These are phyloP conservation scores for Microcebus murinus DNA, from an alignment of 2,113 vertebrate species.

Conservation along the genomic window DNA sequence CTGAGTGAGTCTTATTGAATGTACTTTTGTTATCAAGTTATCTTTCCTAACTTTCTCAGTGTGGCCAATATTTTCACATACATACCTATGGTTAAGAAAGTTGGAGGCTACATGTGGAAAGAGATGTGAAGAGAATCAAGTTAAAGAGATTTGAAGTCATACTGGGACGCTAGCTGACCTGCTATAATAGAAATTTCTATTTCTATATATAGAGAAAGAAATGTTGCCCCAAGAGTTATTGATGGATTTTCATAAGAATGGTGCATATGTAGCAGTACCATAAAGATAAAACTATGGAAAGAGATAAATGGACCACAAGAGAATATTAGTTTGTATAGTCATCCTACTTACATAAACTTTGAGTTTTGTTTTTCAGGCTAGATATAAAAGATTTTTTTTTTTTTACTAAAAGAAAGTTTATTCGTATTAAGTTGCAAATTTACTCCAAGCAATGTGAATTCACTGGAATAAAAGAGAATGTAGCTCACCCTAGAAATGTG, in stretches of 20 bases:
- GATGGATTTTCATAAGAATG: slow-evolving; percentile 8
- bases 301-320: background rate
- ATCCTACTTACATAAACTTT: background rate
- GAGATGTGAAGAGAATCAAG: background rate
- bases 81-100: background rate
- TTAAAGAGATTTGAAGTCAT: background rate
- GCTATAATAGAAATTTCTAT: background rate
- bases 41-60: slow-evolving; percentile 10
- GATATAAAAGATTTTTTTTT: slow-evolving; percentile 9
- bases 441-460: slow-evolving; percentile 64
- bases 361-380: slow-evolving; percentile 42
- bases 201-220: background rate
- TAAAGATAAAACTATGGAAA: background rate
- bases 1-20: background rate
- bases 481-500: slow-evolving; percentile 59
- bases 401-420: background rate
- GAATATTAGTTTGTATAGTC: background rate
- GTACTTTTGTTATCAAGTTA: background rate
- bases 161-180: background rate
- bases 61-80: background rate
- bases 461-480: slow-evolving; percentile 58
- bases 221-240: background rate
- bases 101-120: background rate
- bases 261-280: background rate
- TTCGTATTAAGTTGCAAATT: slow-evolving; percentile 56